Evolutionary conservation across 2,888 invertebrate genomes (phyloP).

Genomic region (Calameuta pallipes): DNA sequence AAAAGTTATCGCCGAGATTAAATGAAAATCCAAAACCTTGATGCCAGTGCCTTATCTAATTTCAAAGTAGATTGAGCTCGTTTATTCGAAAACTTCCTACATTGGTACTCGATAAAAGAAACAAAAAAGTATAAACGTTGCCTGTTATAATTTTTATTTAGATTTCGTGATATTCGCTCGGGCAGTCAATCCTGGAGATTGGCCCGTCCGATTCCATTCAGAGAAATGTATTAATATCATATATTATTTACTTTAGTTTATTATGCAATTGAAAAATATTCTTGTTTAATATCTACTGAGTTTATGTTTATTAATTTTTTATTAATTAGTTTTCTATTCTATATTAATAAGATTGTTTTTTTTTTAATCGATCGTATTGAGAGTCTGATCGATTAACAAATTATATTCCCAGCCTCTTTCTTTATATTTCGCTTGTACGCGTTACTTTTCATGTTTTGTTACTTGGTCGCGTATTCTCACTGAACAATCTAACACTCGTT

Average conservation of each 20-base stretch:
- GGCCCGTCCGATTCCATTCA: slow-evolving; percentile 28
- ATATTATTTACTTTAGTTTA: slow-evolving; percentile 32
- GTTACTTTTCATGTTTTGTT: not conserved
- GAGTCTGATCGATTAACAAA: not conserved
- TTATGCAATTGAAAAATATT: slow-evolving; percentile 24
- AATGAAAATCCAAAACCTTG: slow-evolving; percentile 12
- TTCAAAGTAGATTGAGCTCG: slow-evolving; percentile 13
- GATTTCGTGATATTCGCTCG: slow-evolving; percentile 23
- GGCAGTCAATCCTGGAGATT: slow-evolving; percentile 17
- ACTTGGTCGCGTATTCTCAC: slow-evolving; percentile 9
- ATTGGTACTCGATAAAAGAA: slow-evolving; percentile 30
- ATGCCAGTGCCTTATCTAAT: slow-evolving; percentile 26
- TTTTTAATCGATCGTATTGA: not conserved
- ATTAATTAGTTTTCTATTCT: slow-evolving; percentile 25
- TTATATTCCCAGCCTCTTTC: not conserved
- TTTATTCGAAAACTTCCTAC: slow-evolving; percentile 30
- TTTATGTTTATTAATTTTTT: slow-evolving; percentile 38
- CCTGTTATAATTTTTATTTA: slow-evolving; percentile 39
- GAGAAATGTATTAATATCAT: slow-evolving; percentile 42
- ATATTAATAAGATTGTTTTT: slow-evolving; percentile 27
- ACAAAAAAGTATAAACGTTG: slow-evolving; percentile 26
- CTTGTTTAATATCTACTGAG: slow-evolving; percentile 31
- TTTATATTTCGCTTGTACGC: slow-evolving; percentile 3
- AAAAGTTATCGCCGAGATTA: not conserved
- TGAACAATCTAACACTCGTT: not conserved